These are phyloP conservation scores for Acipenser ruthenus DNA, from an alignment of 2,797 vertebrate species.

Conservation along the genomic window DNA sequence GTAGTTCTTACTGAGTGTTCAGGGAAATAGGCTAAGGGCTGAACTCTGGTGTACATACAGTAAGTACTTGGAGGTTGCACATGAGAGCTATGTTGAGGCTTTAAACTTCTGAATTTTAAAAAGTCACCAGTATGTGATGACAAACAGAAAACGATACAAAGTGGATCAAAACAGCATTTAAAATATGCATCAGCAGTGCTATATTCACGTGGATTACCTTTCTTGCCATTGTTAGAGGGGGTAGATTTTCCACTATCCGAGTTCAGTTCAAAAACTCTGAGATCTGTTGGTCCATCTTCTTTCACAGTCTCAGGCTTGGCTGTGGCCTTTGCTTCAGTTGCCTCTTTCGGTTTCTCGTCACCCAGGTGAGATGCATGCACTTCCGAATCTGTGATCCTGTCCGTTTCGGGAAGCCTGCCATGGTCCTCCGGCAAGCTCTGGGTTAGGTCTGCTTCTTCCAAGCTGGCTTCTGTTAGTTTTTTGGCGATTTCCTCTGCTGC, in stretches of 20 bases:
- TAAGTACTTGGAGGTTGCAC: too few relatives aligned
- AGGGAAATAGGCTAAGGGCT: too few relatives aligned
- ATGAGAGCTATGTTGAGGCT: too few relatives aligned
- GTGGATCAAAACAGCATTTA: too few relatives aligned
- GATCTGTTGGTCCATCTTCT: constrained; percentile 80
- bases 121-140: too few relatives aligned
- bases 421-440: constrained; percentile 21
- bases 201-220: constrained; percentile 62
- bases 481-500: constrained; percentile 42
- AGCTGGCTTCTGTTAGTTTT: constrained; percentile 57
- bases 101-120: too few relatives aligned
- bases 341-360: constrained; percentile 19
- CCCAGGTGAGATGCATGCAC: constrained; percentile 22
- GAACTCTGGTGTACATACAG: too few relatives aligned
- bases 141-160: too few relatives aligned
- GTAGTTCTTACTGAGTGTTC: too few relatives aligned
- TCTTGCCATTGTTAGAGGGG: constrained; percentile 94
- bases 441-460: constrained; percentile 50
- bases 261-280: constrained; percentile 91
- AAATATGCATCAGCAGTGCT: too few relatives aligned
- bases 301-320: constrained; percentile 60
- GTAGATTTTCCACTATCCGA: constrained; percentile 97
- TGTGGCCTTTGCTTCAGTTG: constrained; percentile 37
- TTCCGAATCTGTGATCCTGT: constrained; percentile 31
- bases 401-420: background rate